These are phyloP conservation scores for Plecotus auritus DNA, from an alignment of 2,113 vertebrate genomes.

Conservation along the genomic window DNA sequence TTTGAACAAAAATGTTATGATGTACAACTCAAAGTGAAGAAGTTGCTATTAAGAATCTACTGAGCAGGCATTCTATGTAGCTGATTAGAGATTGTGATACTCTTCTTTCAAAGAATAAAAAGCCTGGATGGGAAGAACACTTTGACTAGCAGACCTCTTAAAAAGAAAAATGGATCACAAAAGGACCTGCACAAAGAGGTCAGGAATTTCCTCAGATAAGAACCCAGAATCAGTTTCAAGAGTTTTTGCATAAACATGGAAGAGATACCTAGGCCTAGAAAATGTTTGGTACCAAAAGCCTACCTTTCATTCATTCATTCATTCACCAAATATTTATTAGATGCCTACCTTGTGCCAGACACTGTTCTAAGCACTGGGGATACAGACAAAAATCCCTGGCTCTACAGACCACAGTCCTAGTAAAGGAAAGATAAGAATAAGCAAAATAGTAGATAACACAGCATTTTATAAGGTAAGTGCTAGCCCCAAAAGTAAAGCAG, in stretches of 20 bases:
- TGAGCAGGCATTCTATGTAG: not conserved
- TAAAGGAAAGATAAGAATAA: not conserved
- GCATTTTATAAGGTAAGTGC: not conserved
- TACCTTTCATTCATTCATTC: not conserved
- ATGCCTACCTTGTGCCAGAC: not conserved
- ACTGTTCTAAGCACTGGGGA: not conserved
- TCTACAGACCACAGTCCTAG: not conserved
- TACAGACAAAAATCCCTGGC: not conserved
- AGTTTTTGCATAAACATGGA: not conserved
- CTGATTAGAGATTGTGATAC: not conserved
- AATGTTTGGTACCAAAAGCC: not conserved
- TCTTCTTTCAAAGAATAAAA: conserved; percentile 2
- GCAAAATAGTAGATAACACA: not conserved
- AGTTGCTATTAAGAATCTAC: not conserved
- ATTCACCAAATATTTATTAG: not conserved
- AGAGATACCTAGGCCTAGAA: not conserved
- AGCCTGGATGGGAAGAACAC: not conserved
- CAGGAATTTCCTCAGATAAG: not conserved
- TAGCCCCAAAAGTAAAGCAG: not conserved
- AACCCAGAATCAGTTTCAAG: not conserved
- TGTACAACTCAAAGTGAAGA: not conserved
- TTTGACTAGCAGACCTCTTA: not conserved
- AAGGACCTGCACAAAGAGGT: not conserved
- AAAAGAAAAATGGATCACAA: not conserved
- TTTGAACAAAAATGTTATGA: not conserved